Base-by-base conservation (phyloP, 1,140 invertebrate species). In the Drosophila hydei region DNA sequence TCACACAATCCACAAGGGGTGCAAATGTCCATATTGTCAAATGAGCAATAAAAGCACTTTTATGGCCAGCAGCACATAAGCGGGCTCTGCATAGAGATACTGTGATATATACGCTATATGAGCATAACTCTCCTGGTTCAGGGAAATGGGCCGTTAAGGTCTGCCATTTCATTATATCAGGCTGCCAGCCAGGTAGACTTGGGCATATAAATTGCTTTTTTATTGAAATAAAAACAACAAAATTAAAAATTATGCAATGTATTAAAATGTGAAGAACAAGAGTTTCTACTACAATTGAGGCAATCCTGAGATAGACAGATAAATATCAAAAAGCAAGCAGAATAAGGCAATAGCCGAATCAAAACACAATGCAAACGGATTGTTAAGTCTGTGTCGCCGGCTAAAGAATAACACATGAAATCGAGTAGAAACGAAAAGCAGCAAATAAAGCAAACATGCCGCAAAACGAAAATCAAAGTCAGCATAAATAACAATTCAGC, bases 21-120 rank as follows among this genome's bases (percentile, higher is more conserved):
- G 56, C 25, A 42, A 7, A 50, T 16, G 14, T 42, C 59, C 71
- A 76, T 74, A 76, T 76, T 76, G 71, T 74, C 74, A 77, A 74
- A 77, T 77, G 74, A 74, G 71, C 71, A 77, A 77, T 77, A 77
- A 77, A 77, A 77, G 18, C 64, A 43, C 36, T 77, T 69, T 77
- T 77, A 77, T 77, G 74, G 27, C 71, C 54, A 55, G 55, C 59
- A 59, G 52, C n/a, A n/a, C n/a, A n/a, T n/a, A n/a, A n/a, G n/a
- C n/a, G n/a, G n/a, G n/a, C 27, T 21, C 38, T 43, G 9, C 40
- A 36, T 59, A 36, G 30, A 38, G 18, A 16, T 40, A 59, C n/a
- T 23, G 6, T 33, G 59, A 63, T 56, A 63, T 56, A 47, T 42
- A 23, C 19, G 7, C 23, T 9, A 55, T 47, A 36, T 69, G 72